A percentile compares a stretch with the other conserved stretches of the same genome.
Conservation (phyloP, 2,113 vertebrate genomes). For the Myocastor coypus region DNA sequence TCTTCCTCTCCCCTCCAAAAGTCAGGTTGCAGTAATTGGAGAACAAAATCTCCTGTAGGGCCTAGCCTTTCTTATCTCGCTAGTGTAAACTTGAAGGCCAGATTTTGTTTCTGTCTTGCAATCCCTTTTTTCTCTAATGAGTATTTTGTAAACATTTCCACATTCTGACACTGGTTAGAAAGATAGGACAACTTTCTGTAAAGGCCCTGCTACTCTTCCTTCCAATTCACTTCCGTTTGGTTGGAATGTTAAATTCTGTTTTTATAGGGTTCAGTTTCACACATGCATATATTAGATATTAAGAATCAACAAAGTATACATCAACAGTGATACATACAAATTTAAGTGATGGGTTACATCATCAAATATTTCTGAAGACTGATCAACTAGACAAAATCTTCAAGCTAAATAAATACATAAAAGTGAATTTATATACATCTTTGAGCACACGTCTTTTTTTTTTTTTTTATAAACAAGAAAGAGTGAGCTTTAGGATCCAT, state of each 20-base stretch:
- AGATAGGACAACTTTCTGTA: slow-evolving; percentile 90
- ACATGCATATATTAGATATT: not conserved
- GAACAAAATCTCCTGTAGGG: slow-evolving; percentile 86
- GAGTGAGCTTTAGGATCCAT: not conserved
- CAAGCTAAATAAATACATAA: not conserved
- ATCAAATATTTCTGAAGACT: slow-evolving; percentile 30
- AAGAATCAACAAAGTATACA: slow-evolving; percentile 8
- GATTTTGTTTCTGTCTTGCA: slow-evolving; percentile 95
- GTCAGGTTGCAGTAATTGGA: slow-evolving; percentile 92
- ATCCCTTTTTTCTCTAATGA: slow-evolving; percentile 96
- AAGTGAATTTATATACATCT: not conserved
- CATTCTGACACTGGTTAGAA: slow-evolving; percentile 88
- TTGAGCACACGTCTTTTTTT: not conserved
- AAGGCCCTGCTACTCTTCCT: slow-evolving; percentile 79
- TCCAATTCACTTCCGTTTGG: slow-evolving; percentile 80
- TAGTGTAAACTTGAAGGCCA: slow-evolving; percentile 93
- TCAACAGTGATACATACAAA: not conserved
- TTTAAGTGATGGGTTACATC: not conserved
- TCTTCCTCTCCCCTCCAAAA: slow-evolving; percentile 84
- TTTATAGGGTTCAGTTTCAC: slow-evolving; percentile 36
- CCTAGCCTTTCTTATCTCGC: slow-evolving; percentile 95
- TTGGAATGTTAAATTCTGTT: slow-evolving; percentile 46
- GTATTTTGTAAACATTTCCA: slow-evolving; percentile 98
- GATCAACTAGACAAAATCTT: not conserved
- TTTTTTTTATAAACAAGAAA: slow-evolving; percentile 15